Conservation (phyloP, 2,113 vertebrate species). For the Sphyrna mokarran region DNA sequence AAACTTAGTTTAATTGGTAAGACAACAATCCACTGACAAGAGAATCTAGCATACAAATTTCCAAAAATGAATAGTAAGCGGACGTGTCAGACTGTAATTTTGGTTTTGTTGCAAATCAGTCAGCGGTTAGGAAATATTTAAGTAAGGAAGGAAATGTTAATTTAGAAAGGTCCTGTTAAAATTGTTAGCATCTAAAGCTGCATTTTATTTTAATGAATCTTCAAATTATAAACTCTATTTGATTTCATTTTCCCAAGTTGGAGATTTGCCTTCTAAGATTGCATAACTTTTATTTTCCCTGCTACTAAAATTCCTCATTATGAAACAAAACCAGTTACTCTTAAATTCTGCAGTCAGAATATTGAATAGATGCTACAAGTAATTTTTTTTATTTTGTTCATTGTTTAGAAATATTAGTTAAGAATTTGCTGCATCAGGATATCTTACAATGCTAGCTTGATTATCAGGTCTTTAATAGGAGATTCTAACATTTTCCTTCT, state of each 20-base stretch:
- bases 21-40: not conserved
- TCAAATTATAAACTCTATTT: not conserved
- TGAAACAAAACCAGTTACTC: not conserved
- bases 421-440: not conserved
- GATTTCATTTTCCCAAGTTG: not conserved
- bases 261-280: not conserved
- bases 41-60: not conserved
- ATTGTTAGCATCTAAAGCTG: not conserved
- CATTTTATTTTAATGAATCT: not conserved
- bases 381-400: not conserved
- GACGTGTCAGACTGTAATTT: not conserved
- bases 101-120: not conserved
- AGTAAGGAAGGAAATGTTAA: not conserved
- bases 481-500: not conserved
- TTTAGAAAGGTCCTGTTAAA: not conserved
- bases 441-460: not conserved
- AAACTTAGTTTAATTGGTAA: not conserved
- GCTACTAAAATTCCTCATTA: not conserved
- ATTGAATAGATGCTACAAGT: not conserved
- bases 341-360: not conserved
- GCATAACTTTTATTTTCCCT: not conserved
- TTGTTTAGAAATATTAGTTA: not conserved
- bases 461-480: not conserved
- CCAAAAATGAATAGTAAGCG: not conserved
- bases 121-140: not conserved